Evolutionary conservation across 1,140 invertebrate species (phyloP), one percentile per base, ranked within the genome.

Genomic region (Phymorhynchus buccinoides): DNA sequence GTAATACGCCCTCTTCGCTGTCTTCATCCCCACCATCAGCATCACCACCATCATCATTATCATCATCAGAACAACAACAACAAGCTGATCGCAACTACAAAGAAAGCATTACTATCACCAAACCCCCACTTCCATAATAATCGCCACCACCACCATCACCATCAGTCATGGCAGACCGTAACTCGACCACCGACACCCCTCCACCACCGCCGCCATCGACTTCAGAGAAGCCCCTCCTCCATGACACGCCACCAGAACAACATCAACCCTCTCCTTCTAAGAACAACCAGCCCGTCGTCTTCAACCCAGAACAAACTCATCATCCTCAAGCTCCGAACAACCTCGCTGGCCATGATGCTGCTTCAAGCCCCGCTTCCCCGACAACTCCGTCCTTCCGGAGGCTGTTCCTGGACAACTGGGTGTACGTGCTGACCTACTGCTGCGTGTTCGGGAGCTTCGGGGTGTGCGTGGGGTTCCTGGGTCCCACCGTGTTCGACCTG

Each of bases 391-490:
- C 85, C n/a, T 94, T 94, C 86, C 89, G 91, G 86, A 89, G 90
- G 41, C 89, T 94, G n/a, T 93, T 94, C 77, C 91, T 90, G 88
- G 89, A 91, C 48, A 91, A 94, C 87, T 92, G 93, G 89, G 87
- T 93, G 30, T 90, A 93, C 9, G 94, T 94, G 16, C 80, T 93
- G 16, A 93, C 92, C 12, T 93, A 94, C 87, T 94, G 94, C 87
- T 80, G 91, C 32, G 93, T 93, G 2, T 94, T 94, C 86, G 94
- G 93, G 87, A 93, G 92, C 84, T 94, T 94, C 89, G 94, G 94
- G 4, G 94, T 94, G 91, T 94, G 94, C 81, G 94, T 94, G 9
- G 94, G 94, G 32, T 94, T 94, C 85, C 89, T 94, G 35, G 94
- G 94, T 22, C 94, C 94, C 22, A 94, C 94, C 0, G 88, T 94